Conservation (phyloP, 2,113 vertebrate genomes). For the Podarcis muralis region DNA sequence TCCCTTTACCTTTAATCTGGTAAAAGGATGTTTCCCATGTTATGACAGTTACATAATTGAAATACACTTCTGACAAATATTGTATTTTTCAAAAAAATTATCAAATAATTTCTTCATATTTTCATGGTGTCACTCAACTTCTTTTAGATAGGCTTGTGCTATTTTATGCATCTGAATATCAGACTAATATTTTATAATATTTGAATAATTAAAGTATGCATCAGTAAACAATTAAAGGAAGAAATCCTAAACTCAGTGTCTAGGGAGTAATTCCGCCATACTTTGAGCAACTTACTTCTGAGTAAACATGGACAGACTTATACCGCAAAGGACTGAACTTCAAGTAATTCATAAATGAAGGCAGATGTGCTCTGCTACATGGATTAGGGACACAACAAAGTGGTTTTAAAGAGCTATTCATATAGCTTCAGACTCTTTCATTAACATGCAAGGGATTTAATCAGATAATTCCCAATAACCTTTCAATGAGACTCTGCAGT, state of each 20-base stretch:
- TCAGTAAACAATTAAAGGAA: constrained; percentile 18
- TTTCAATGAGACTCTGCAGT: constrained; percentile 31
- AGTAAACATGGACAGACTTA: constrained; percentile 22
- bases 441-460: constrained; percentile 38
- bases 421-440: constrained; percentile 3
- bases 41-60: not conserved
- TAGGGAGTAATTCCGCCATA: not conserved
- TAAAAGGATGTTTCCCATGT: not conserved
- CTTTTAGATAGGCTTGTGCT: constrained; percentile 33
- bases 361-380: constrained; percentile 27
- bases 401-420: not conserved
- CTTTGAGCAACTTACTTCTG: not conserved
- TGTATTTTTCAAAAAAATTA: not conserved
- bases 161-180: constrained; percentile 40
- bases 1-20: not conserved
- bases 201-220: constrained; percentile 35
- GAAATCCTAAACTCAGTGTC: not conserved
- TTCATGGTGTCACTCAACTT: not conserved
- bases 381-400: constrained; percentile 45
- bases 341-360: constrained; percentile 43
- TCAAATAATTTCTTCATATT: not conserved
- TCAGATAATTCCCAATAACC: constrained; percentile 42
- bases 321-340: constrained; percentile 34
- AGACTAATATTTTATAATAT: constrained; percentile 32
- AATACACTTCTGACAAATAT: not conserved